Evolutionary conservation across 1,140 invertebrate genomes (phyloP).

Genomic region (Psix sp.): DNA sequence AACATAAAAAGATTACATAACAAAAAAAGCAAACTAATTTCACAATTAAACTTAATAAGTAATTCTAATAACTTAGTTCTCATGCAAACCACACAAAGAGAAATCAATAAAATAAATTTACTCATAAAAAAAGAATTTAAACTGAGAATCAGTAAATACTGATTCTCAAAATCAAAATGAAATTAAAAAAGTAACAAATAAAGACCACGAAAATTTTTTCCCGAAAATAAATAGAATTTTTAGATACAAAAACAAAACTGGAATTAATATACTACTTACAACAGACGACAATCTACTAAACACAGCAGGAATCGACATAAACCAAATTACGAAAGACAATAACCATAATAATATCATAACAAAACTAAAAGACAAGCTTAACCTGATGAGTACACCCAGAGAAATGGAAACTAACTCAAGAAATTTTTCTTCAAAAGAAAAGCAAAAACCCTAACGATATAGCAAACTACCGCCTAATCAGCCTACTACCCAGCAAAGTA

Average conservation of each 20-base stretch:
- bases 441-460: constrained; percentile 10
- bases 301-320: background rate
- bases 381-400: constrained; percentile 7
- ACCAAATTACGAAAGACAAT: background rate
- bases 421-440: constrained; percentile 42
- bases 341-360: background rate
- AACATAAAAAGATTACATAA: too few relatives aligned
- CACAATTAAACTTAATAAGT: too few relatives aligned
- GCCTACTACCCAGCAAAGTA: constrained; percentile 63
- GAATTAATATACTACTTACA: background rate
- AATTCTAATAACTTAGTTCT: too few relatives aligned
- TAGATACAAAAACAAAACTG: background rate
- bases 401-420: constrained; percentile 46
- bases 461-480: constrained; percentile 62
- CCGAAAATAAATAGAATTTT: too few relatives aligned
- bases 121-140: too few relatives aligned
- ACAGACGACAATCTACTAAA: background rate
- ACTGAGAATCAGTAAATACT: too few relatives aligned
- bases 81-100: too few relatives aligned
- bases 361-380: background rate
- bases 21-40: too few relatives aligned
- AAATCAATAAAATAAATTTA: too few relatives aligned
- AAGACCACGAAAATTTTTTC: too few relatives aligned
- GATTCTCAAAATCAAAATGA: too few relatives aligned
- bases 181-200: too few relatives aligned